phyloP scores from a whole-genome alignment of 2,113 vertebrate species.

The Athene cunicularia region DNA sequence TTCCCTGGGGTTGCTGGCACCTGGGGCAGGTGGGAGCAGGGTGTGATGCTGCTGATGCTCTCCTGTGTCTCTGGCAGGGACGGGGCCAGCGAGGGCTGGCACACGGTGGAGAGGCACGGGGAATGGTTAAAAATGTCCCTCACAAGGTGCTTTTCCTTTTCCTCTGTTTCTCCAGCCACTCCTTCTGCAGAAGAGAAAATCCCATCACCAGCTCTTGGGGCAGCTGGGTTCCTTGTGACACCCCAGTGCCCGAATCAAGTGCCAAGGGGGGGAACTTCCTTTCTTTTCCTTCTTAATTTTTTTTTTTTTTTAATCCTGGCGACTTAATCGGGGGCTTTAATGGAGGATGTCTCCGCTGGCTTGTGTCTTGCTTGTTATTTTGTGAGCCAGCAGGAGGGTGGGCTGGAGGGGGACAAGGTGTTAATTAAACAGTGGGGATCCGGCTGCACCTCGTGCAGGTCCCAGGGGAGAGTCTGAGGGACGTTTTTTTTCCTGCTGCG shows the following conservation, averaged over 20 bases:
- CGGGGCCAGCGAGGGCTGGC: neutral
- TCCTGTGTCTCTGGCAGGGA: neutral
- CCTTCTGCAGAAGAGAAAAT: neutral
- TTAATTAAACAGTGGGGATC: fast-evolving
- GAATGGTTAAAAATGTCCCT: neutral
- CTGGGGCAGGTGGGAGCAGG: neutral
- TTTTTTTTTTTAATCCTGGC: neutral
- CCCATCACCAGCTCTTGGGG: neutral
- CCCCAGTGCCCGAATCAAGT: fast-evolving
- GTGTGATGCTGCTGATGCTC: neutral
- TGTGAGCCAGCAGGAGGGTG: neutral
- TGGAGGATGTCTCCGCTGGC: neutral
- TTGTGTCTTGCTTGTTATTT: neutral
- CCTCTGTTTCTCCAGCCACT: neutral
- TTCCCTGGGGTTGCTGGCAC: neutral
- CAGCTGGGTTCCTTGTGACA: neutral
- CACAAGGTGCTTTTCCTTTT: neutral
- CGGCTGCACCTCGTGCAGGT: fast-evolving
- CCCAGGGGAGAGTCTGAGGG: fast-evolving
- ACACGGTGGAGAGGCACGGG: fast-evolving
- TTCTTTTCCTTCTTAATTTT: neutral
- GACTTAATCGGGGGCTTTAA: neutral
- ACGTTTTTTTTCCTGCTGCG: neutral
- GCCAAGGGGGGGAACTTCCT: neutral
- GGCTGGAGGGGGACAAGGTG: neutral